Evolutionary conservation across 1,140 invertebrate genomes (phyloP), one percentile per base, ranked within the genome.

Genomic region (Drosophila mojavensis): DNA sequence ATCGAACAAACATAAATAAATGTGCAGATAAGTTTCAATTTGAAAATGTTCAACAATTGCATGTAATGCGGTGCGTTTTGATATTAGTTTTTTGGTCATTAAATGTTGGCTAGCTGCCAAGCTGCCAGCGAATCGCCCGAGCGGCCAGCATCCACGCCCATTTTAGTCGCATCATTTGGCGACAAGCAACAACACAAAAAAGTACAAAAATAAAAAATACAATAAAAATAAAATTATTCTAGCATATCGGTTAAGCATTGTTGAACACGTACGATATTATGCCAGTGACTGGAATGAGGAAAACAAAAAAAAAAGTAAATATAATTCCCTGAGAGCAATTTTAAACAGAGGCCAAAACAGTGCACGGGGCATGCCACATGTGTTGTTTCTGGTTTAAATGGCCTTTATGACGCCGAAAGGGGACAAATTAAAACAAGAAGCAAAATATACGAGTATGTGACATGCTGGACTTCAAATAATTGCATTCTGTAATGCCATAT

Each of bases 31-130:
- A 74, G 50, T 74, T 74, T 74, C 66, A 69, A 74, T 74, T 69
- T 62, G 13, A 69, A 69, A 74, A 69, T 69, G 51, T 56, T 60
- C 39, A 62, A 62, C 65, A 74, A 69, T 69, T 56, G 48, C 24
- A 68, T 68, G 58, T 55, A 56, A 74, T 68, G 65, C n/a, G 41
- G 20, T 56, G 5, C 36, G 26, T 58, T 74, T 68, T 48, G 71
- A 10, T 69, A 63, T 74, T 74, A 74, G 71, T 74, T 63, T 63
- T 69, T 69, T 74, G 71, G 58, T 62, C 71, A 74, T 74, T 74
- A 74, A 74, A 74, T 69, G 41, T 56, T 68, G 70, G 64, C 70
- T 53, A 48, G 10, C 39, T 48, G 51, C 62, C 28, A 39, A 48
- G 17, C 28, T 28, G 26, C 62, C 26, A 39, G 47, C 53, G 56